Evolutionary conservation across 1,140 invertebrate genomes (phyloP).

Genomic region (Plectrocnemia conspersa): DNA sequence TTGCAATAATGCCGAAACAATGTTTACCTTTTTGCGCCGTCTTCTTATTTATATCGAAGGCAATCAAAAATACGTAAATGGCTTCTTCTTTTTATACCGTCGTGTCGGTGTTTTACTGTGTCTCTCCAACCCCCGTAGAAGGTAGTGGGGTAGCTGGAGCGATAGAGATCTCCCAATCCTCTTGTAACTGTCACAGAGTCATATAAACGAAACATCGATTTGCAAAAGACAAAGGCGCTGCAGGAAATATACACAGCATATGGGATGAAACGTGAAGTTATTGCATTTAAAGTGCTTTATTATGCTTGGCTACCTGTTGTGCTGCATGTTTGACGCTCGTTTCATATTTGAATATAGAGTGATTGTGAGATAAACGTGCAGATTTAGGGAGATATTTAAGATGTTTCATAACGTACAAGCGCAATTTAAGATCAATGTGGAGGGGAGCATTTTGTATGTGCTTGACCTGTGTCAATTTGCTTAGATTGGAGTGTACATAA

Average conservation of each 20-base stretch:
- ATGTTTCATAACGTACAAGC: no score
- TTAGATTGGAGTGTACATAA: no score
- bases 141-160: not conserved
- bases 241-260: slow-evolving; percentile 16
- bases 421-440: no score
- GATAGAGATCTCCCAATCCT: slow-evolving; percentile 22
- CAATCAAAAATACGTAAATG: slow-evolving; percentile 19
- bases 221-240: not conserved
- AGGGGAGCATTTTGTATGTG: no score
- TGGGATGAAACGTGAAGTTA: slow-evolving; percentile 23
- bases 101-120: slow-evolving; percentile 10
- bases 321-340: not conserved
- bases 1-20: not conserved
- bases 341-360: no score
- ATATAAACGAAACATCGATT: not conserved
- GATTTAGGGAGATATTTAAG: no score
- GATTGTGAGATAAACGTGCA: no score
- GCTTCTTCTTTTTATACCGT: slow-evolving; percentile 20
- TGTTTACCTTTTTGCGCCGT: slow-evolving; percentile 3
- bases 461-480: no score
- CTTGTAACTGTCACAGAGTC: slow-evolving; percentile 9
- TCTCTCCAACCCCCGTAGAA: not conserved
- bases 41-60: slow-evolving; percentile 12
- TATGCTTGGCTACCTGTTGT: slow-evolving; percentile 23
- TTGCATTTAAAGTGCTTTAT: slow-evolving; percentile 34